Conservation (phyloP, 1,140 invertebrate genomes). For the Drosophila parvula region DNA sequence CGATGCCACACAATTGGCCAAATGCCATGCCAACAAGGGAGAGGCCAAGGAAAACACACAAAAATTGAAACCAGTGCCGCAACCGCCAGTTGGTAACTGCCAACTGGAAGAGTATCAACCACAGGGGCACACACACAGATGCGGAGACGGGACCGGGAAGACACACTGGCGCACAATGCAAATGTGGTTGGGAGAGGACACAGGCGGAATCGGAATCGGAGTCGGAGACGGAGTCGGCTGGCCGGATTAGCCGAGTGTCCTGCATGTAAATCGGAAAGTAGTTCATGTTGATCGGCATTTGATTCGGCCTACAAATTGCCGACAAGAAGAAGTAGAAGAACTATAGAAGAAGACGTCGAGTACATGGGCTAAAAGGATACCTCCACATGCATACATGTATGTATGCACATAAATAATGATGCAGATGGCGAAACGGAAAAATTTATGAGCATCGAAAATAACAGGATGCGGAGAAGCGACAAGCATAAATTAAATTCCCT, state of each 20-base stretch:
- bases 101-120: constrained; percentile 51
- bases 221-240: too few species aligned
- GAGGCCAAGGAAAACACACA: constrained; percentile 46
- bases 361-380: background rate
- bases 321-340: constrained; percentile 19
- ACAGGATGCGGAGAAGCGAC: constrained; percentile 18
- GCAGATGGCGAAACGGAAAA: constrained; percentile 38
- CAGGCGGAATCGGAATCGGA: constrained; percentile 2
- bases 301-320: constrained; percentile 57
- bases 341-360: too few species aligned
- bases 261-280: constrained; percentile 54
- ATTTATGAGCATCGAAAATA: constrained; percentile 41
- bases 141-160: constrained; percentile 6
- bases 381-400: background rate
- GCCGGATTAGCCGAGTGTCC: constrained; percentile 53
- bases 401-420: constrained; percentile 41
- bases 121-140: constrained; percentile 32
- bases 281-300: constrained; percentile 57
- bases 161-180: constrained; percentile 40
- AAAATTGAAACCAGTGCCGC: constrained; percentile 60
- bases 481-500: constrained; percentile 60
- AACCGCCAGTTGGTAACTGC: constrained; percentile 54
- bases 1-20: constrained; percentile 57
- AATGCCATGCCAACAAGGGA: constrained; percentile 50
- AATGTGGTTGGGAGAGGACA: constrained; percentile 24